These are phyloP conservation scores for Nasonia oneida DNA, from an alignment of 2,888 invertebrate genomes.

Conservation along the genomic window DNA sequence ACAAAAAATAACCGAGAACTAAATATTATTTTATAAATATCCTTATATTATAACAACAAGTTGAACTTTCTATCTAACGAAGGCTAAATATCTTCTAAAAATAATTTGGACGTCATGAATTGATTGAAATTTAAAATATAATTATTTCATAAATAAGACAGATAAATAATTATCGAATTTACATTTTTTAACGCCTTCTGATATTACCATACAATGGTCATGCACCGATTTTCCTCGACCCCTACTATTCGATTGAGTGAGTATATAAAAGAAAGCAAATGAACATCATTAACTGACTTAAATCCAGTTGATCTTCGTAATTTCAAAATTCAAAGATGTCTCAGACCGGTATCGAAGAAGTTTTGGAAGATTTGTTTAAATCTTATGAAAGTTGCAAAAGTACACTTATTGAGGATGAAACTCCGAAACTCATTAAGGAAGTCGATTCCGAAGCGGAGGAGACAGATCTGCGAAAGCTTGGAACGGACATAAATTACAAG, in stretches of 20 bases:
- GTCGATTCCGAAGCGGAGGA: conserved; percentile 26
- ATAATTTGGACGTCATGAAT: not conserved
- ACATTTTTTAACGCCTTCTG: no score
- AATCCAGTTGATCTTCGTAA: not conserved
- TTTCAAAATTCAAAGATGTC: not conserved
- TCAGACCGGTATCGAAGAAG: no score
- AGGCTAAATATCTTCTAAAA: no score
- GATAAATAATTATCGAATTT: no score
- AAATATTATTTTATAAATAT: no score
- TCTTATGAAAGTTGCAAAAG: not conserved
- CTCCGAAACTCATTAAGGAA: not conserved
- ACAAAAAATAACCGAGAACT: no score
- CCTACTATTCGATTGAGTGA: not conserved
- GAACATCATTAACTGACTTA: not conserved
- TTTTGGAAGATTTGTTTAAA: not conserved
- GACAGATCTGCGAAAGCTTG: conserved; percentile 30
- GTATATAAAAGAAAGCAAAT: not conserved
- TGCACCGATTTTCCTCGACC: no score
- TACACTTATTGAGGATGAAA: not conserved
- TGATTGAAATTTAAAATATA: not conserved
- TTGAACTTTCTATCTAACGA: no score
- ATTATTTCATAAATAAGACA: no score
- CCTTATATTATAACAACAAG: no score
- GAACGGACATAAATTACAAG: conserved; percentile 63
- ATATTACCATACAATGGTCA: no score